phyloP scores from a whole-genome alignment of 2,888 invertebrate genomes.

The Slavum lentiscoides region DNA sequence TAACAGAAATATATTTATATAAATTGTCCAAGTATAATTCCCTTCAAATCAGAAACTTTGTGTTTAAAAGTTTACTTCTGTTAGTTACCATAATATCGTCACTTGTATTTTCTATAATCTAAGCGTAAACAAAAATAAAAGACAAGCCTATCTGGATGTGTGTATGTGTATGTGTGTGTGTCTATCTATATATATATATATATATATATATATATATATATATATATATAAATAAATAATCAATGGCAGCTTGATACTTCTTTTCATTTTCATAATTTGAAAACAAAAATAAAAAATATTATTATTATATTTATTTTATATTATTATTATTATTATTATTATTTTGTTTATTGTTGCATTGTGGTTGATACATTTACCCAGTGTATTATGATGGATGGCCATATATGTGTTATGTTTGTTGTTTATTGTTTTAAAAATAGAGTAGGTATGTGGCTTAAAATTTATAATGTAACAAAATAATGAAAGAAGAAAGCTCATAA shows the following conservation, averaged over 20 bases:
- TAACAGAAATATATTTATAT: neutral
- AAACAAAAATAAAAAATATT: neutral
- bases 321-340: constrained; percentile 46
- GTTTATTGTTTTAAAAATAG: constrained; percentile 51
- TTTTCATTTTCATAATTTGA: constrained; percentile 20
- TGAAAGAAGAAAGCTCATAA: constrained; percentile 31
- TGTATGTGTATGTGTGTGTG: neutral
- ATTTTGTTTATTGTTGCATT: constrained; percentile 50
- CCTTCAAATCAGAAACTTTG: constrained; percentile 20
- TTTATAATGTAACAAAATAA: constrained; percentile 11
- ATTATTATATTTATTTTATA: constrained; percentile 32
- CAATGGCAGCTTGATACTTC: constrained; percentile 21
- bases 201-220: no score
- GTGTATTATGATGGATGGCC: constrained; percentile 49
- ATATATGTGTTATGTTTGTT: constrained; percentile 53
- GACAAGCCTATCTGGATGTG: neutral
- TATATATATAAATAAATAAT: neutral
- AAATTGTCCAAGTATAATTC: neutral
- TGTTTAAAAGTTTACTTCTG: constrained; percentile 18
- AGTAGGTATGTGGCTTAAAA: constrained; percentile 43
- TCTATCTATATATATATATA: neutral
- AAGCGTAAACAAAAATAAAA: constrained; percentile 3
- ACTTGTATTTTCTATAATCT: neutral
- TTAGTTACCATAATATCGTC: constrained; percentile 43
- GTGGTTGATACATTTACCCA: constrained; percentile 48